Conservation (phyloP, 1,140 invertebrate species). For the Drosophila mayri region DNA sequence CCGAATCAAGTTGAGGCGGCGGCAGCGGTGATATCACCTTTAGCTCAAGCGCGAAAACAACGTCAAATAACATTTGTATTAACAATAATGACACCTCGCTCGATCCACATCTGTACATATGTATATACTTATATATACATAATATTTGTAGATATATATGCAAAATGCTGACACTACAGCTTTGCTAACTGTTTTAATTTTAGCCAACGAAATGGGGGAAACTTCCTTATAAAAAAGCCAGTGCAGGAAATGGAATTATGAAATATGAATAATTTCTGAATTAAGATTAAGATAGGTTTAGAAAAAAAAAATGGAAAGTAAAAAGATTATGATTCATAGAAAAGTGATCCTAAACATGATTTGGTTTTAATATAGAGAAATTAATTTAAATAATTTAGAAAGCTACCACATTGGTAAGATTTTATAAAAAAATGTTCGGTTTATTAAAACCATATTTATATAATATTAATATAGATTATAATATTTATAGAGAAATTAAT, state of each 20-base stretch:
- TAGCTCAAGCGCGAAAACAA: conserved; percentile 65
- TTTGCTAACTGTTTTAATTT: conserved; percentile 71
- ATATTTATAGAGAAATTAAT: no score
- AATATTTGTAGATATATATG: background rate
- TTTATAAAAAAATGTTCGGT: no score
- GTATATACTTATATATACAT: background rate
- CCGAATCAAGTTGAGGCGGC: conserved; percentile 34
- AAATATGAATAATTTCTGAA: conserved; percentile 20
- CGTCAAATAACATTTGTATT: conserved; percentile 72
- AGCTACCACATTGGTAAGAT: no score
- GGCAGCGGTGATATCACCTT: conserved; percentile 71
- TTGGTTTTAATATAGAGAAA: background rate
- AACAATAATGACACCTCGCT: conserved; percentile 66
- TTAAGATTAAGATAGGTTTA: background rate
- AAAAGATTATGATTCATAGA: background rate
- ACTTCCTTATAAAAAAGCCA: conserved; percentile 2
- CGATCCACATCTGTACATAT: conserved; percentile 14
- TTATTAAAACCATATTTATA: no score
- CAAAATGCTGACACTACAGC: conserved; percentile 26
- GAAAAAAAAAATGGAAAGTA: background rate
- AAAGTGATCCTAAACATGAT: background rate
- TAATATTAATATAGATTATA: no score
- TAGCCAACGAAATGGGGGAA: conserved; percentile 22
- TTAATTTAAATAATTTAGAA: background rate
- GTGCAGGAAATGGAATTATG: conserved; percentile 12